Evolutionary conservation across 2,888 invertebrate genomes (phyloP), one percentile per base, ranked within the genome.

Genomic region (Amphimallon solstitiale): DNA sequence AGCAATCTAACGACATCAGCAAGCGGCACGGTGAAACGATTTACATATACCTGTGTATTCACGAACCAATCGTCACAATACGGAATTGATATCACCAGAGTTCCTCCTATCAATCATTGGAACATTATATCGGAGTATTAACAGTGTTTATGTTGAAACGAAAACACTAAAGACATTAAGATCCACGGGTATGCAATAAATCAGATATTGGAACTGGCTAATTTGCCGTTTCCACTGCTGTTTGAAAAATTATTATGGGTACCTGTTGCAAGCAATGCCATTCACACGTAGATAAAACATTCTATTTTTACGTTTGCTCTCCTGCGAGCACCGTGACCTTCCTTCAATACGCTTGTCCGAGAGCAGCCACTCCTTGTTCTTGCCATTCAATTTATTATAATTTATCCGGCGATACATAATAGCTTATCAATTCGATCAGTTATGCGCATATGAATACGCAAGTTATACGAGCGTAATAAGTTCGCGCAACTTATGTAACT

Each of bases 351-450:
- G 23, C 12, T n/a, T 15, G 34, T 29, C 35, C 51, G 35, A 14
- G 35, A 14, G 51, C 43, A 29, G 43, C 56, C 56, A 59, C 56
- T 59, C 56, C 56, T 59, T 43, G 56, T 59, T 59, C 56, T 59
- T 59, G 56, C 56, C 56, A 59, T 59, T 59, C 56, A 43, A 43
- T 59, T 38, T 59, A 59, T 59, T 43, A 59, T 59, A 59, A 59
- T 59, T 29, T 43, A 35, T 29, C 56, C 43, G 29, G 43, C 56
- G 43, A 43, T 59, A 43, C 40, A 59, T 59, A 43, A 59, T 43
- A 29, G 56, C 23, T 59, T 59, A 59, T 59, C 56, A 59, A 59
- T 59, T 59, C 43, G 23, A 59, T 59, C 56, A 43, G 43, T 29
- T 29, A 29, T 29, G 29, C 29, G 29, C 29, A 29, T 29, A 29